These are phyloP conservation scores for Agrypnia vestita DNA, from an alignment of 1,140 invertebrate genomes.

Conservation along the genomic window DNA sequence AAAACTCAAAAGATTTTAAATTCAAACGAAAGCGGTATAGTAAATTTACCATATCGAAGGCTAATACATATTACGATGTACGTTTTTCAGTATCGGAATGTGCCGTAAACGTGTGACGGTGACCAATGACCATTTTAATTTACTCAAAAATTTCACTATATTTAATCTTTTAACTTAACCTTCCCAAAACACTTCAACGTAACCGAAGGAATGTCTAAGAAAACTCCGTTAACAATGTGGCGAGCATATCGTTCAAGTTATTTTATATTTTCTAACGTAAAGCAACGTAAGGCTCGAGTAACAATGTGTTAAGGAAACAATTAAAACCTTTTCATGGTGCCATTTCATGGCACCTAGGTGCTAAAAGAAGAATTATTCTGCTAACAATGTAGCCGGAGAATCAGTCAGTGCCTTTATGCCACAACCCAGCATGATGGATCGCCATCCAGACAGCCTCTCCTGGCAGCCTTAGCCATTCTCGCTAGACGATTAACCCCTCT, in stretches of 20 bases:
- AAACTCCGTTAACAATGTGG: background rate
- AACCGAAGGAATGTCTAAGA: too few relatives aligned
- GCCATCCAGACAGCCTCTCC: background rate
- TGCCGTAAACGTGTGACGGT: too few relatives aligned
- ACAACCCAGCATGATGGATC: conserved; percentile 1
- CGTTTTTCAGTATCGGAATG: too few relatives aligned
- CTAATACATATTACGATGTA: too few relatives aligned
- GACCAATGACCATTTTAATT: too few relatives aligned
- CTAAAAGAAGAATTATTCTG: conserved; percentile 14
- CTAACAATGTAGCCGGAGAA: conserved; percentile 17
- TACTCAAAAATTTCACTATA: too few relatives aligned
- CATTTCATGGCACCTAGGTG: conserved; percentile 32
- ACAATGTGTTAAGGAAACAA: conserved; percentile 36
- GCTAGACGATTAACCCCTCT: too few relatives aligned
- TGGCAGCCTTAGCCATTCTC: background rate
- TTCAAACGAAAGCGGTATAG: too few relatives aligned
- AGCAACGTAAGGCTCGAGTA: background rate
- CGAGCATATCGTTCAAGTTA: background rate
- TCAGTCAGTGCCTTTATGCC: conserved; percentile 11
- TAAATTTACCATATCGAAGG: too few relatives aligned
- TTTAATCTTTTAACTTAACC: too few relatives aligned
- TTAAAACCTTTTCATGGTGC: conserved; percentile 16
- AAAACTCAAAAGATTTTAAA: too few relatives aligned
- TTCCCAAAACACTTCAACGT: too few relatives aligned
- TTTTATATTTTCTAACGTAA: background rate